Evolutionary conservation across 2,888 invertebrate species (phyloP).

Genomic region (Xylota segnis): DNA sequence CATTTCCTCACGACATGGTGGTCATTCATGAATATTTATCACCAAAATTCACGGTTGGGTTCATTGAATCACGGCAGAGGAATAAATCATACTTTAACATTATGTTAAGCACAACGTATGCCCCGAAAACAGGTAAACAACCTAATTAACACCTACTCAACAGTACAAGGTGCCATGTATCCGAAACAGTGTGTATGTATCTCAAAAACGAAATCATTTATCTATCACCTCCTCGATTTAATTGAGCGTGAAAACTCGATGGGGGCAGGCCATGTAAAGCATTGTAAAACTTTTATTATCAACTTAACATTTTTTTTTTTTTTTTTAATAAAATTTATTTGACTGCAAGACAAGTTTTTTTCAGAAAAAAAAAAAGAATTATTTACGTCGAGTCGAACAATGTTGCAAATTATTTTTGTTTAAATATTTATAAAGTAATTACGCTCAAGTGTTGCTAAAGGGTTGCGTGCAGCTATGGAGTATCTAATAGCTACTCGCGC

Average conservation of each 20-base stretch:
- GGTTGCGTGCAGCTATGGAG: background rate
- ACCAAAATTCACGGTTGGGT: conserved; percentile 3
- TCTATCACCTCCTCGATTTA: conserved; percentile 7
- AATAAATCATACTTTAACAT: conserved; percentile 29
- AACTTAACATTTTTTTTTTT: background rate
- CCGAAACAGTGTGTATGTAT: background rate
- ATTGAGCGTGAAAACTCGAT: conserved; percentile 24
- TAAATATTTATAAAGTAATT: background rate
- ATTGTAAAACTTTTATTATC: conserved; percentile 6
- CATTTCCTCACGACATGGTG: background rate
- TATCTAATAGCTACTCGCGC: background rate
- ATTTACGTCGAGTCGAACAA: background rate
- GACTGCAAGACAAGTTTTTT: background rate
- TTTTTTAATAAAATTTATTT: background rate
- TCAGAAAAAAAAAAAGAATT: background rate
- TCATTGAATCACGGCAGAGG: conserved; percentile 25
- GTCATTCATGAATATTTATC: conserved; percentile 26
- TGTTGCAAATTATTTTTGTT: background rate
- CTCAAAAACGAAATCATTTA: background rate
- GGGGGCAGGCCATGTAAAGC: conserved; percentile 1
- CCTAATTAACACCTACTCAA: conserved; percentile 20
- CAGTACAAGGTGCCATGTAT: conserved; percentile 16
- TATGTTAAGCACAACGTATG: background rate
- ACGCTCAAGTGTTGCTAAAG: too few species aligned
- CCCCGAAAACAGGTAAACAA: conserved; percentile 2